Evolutionary conservation across 2,113 vertebrate genomes (phyloP), one percentile per base, ranked within the genome.

Genomic region (Onychostoma macrolepis): DNA sequence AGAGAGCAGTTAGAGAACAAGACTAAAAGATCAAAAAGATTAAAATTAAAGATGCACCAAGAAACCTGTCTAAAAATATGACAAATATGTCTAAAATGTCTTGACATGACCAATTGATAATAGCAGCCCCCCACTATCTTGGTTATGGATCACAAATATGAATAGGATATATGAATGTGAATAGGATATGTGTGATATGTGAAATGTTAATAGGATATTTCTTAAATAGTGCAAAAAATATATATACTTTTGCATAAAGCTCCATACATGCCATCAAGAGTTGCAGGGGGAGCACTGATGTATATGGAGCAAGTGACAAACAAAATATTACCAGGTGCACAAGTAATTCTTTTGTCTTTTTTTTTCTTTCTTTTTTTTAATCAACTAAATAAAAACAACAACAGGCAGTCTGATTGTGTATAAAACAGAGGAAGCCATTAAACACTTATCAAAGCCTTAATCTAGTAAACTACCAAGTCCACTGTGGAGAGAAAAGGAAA

Each of bases 361-460:
- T 63, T 9, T 67, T 28, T 56, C 6, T 15, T 10, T 71, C 38
- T 71, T 63, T 9, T 67, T 28, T 56, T 3, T 15, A 61, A 36
- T 45, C 61, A 83, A 83, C 58, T 81, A 69, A 83, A 69, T 11
- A 24, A 58, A 30, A 30, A 45, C 13, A 43, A 33, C 48, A 65
- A 58, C 7, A 81, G 26, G 17, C 15, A 15, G 33, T 63, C 17
- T 63, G 56, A 61, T 21, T 67, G 2, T 11, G 3, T 26, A 15
- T 63, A 30, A 58, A 17, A 33, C 17, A 30, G 69, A 45, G 82
- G 69, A 89, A 89, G 83, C 80, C 72, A 77, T 89, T 71, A 82
- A 85, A 9, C 30, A 13, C 67, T 78, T 61, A 87, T 89, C 78
- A 30, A 15, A 48, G 36, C 24, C 10, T 15, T 85, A 21, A 87